Base-by-base conservation (phyloP, 2,888 invertebrate species). In the Cecidostiba fungosa region DNA sequence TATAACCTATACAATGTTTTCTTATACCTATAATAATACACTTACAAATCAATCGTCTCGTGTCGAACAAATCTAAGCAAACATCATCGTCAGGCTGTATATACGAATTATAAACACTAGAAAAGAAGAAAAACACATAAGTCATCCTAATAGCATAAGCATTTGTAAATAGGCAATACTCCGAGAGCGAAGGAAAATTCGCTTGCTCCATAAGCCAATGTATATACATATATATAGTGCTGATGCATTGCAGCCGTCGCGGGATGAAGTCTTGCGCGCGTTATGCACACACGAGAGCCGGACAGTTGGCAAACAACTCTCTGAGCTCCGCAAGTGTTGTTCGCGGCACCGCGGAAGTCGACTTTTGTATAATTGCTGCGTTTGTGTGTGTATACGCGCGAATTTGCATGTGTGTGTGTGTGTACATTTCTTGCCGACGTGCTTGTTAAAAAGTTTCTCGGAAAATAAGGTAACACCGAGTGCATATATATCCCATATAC, bases 231-330 rank as follows among this genome's bases (percentile, higher is more conserved):
- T 3, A 14, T 54, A 16, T 59, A 12, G 12, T 26, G 14, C 66
- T 29, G 66, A 26, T 66, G 29, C 66, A 29, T 66, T 29, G 66
- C 66, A 29, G 29, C 66, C 66, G 29, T 29, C 26, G 26, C n/a
- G 39, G n/a, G 73, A 59, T 73, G 73, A 81, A 81, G 73, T 19
- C 73, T 62, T 32, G 36, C 26, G 39, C 73, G 50, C 50, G 73
- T 77, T 82, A 82, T 78, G 54, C 66, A 82, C 81, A 78, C 73
- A 73, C 80, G 62, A 6, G 23, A 72, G 59, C 16, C n/a, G 72
- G 81, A 77, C 81, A 85, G 81, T 85, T 29, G 85, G 77, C 77
- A 82, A 77, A 82, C 66, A 47, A 85, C 81, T 54, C 81, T 54
- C 69, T 10, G 54, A 76, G 36, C 80, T 54, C 59, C 76, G n/a